Evolutionary conservation across 2,797 vertebrate species (phyloP).

Genomic region (Mallotus villosus): DNA sequence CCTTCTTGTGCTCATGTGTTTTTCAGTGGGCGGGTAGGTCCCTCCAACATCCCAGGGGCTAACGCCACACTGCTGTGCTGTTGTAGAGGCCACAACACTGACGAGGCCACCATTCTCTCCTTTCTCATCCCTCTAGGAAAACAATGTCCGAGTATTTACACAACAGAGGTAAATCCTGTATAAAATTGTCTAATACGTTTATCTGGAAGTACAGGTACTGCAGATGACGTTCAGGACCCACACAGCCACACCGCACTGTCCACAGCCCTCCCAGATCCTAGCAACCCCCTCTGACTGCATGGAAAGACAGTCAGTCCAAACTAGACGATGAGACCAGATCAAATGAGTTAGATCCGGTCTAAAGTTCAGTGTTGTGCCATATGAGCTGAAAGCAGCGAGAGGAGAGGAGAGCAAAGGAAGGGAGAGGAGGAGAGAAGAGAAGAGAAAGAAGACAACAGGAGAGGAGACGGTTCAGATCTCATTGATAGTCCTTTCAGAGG

Average conservation of each 20-base stretch:
- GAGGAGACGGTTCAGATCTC: conserved; percentile 83
- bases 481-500: conserved; percentile 93
- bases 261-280: conserved; percentile 18
- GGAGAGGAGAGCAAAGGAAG: conserved; percentile 7
- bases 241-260: conserved; percentile 31
- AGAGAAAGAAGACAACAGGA: conserved; percentile 36
- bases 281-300: conserved; percentile 30
- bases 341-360: conserved; percentile 20
- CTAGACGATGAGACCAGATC: conserved; percentile 23
- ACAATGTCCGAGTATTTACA: conserved; percentile 30
- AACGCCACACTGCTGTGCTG: conserved; percentile 28
- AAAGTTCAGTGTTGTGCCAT: conserved; percentile 45
- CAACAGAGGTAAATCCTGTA: conserved; percentile 26
- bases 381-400: conserved; percentile 39
- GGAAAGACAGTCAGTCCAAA: conserved; percentile 17
- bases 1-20: conserved; percentile 64
- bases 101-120: conserved; percentile 7
- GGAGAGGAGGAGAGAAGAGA: not conserved
- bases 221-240: conserved; percentile 32
- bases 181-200: conserved; percentile 26
- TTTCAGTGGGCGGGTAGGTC: conserved; percentile 24
- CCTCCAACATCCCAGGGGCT: conserved; percentile 13
- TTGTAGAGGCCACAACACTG: conserved; percentile 22
- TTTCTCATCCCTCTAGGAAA: not conserved
- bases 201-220: conserved; percentile 39